Base-by-base conservation (phyloP, 2,113 vertebrate species). In the Megalops atlanticus region DNA sequence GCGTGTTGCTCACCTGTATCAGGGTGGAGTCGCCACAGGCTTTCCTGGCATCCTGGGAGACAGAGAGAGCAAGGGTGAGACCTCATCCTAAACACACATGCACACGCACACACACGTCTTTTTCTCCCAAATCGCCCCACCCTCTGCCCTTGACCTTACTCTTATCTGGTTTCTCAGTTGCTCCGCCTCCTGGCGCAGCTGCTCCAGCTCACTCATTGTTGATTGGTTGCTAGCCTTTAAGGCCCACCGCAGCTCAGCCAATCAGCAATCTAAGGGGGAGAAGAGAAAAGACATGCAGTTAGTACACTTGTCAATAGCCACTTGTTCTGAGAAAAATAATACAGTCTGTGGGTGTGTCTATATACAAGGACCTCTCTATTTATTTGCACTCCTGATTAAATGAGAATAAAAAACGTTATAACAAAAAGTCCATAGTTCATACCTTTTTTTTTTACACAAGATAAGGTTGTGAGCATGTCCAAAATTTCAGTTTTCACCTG, bases 151-250 rank as follows among this genome's bases (percentile, higher is more conserved):
- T 1, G 21, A 85, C 93, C 78, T 92, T 86, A 96, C 96, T 93
- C 94, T 90, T 84, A 97, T 97, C 93, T 97, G 96, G 91, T 94
- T 97, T 90, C 95, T 92, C 85, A 97, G 93, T 91, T 96, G 96
- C 92, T 97, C 96, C 7, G 96, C 96, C 92, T 97, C 96, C 92
- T 97, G 96, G 77, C 95, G 95, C 91, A 97, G 93, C 93, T 97
- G 96, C 94, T 97, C 96, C 94, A 97, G 89, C 90, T 97, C 96
- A 88, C 96, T 96, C 96, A 97, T 97, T 88, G 94, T 95, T 91
- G 87, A 91, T 89, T 75, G 81, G 87, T 90, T 82, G 88, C 78
- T 47, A 89, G 87, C 81, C 79, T 87, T 35, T 36, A 16, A 71
- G 24, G 35, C 84, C 85, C 83, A 87, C 87, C 87, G 88, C 88